A percentile compares a stretch with the other conserved stretches of the same genome.
phyloP scores from a whole-genome alignment of 2,797 vertebrate species.

The Varecia variegata region DNA sequence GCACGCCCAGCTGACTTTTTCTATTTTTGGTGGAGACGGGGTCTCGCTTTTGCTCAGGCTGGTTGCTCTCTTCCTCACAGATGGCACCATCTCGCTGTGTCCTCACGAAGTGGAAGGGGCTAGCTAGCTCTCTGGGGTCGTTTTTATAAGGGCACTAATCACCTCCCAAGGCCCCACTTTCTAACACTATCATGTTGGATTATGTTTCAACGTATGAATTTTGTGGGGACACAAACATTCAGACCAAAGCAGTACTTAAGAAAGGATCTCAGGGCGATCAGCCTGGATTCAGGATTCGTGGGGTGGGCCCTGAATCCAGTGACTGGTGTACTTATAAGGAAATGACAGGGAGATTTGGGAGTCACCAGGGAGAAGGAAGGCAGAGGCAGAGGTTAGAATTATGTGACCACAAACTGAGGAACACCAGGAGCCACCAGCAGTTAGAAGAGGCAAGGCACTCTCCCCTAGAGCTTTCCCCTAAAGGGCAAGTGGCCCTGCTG shows the following conservation, averaged over 20 bases:
- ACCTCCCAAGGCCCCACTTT: background rate
- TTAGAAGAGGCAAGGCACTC: background rate
- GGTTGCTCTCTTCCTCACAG: background rate
- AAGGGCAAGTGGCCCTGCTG: accelerated
- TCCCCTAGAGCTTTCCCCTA: background rate
- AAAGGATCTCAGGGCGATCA: background rate
- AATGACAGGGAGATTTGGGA: background rate
- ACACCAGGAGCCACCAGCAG: background rate
- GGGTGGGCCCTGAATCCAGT: background rate
- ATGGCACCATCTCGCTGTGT: background rate
- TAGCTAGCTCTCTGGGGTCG: background rate
- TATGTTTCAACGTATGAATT: background rate
- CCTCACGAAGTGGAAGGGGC: background rate
- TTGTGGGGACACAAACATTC: background rate
- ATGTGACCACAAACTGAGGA: background rate
- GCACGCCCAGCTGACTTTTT: too few relatives aligned
- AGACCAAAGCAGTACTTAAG: background rate
- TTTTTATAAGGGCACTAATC: background rate
- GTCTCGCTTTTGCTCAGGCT: too few relatives aligned
- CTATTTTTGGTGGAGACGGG: too few relatives aligned
- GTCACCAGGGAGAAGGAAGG: too few relatives aligned
- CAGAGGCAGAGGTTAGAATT: background rate
- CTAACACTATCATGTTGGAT: background rate
- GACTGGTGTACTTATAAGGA: background rate
- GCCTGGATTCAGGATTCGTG: background rate